Base-by-base conservation (phyloP, 2,113 vertebrate genomes). In the Cynoglossus semilaevis region DNA sequence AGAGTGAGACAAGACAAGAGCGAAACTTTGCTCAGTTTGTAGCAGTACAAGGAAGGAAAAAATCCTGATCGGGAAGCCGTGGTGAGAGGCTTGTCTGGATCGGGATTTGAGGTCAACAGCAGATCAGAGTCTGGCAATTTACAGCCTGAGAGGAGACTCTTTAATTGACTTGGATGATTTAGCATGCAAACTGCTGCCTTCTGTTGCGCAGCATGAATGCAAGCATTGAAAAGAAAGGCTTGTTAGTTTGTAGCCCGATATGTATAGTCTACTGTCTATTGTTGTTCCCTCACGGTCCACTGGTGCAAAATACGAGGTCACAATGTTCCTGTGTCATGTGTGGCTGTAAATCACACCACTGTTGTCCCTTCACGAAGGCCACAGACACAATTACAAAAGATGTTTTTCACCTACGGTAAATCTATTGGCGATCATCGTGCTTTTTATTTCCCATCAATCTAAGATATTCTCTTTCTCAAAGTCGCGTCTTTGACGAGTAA, bases 131-230 rank as follows among this genome's bases (percentile, higher is more conserved):
- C 67, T 66, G 70, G 67, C 70, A 80, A 76, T 80, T 77, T 77
- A 79, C 65, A 63, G 75, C 79, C 67, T 49, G 68, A 78, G 51
- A 82, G 72, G 74, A 63, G 70, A 76, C 55, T 58, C 47, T 84
- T 75, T 82, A 82, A 86, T 82, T 73, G 72, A 79, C 77, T 80
- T 42, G 79, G 56, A 82, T 72, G 76, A 76, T 72, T 78, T 70
- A 78, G 69, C 79, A 78, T 82, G 76, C 76, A 80, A 76, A 72
- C 74, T 46, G 57, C 71, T 73, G 70, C 63, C 66, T 80, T 65
- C 64, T 67, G 74, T 79, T 69, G 67, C 11, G 18, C 75, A 44
- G 65, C 17, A 75, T 77, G 80, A 81, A 81, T 74, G 76, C 59
- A 46, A n/a, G 67, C 64, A 78, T 84, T 74, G 69, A 76, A 44